phyloP scores from a whole-genome alignment of 2,113 vertebrate genomes.

The Hippolais icterina region DNA sequence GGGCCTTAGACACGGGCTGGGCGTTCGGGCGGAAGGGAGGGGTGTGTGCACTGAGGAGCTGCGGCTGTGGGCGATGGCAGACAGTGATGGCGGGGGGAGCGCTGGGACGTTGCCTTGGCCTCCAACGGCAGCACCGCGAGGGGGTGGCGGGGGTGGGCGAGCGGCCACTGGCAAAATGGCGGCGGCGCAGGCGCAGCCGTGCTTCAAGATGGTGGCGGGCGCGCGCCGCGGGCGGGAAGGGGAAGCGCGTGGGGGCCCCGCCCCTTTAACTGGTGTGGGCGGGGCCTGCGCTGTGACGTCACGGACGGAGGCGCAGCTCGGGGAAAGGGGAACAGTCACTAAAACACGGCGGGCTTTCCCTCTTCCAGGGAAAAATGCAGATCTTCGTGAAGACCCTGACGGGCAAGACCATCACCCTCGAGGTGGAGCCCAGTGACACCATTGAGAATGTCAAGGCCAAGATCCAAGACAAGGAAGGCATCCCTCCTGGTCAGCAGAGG shows the following conservation, averaged over 20 bases:
- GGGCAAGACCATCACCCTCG: slow-evolving; percentile 66
- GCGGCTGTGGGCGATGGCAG: neutral
- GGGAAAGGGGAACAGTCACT: fast-evolving
- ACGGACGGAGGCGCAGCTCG: neutral
- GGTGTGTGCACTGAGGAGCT: fast-evolving
- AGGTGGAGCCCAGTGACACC: slow-evolving; percentile 75
- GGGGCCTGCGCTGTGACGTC: fast-evolving
- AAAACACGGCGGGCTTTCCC: fast-evolving
- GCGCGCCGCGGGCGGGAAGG: neutral
- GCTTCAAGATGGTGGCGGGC: neutral
- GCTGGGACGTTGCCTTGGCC: fast-evolving
- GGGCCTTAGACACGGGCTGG: fast-evolving
- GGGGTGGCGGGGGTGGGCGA: fast-evolving
- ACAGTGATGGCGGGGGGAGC: neutral
- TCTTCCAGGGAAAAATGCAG: slow-evolving; percentile 64
- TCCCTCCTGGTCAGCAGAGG: slow-evolving; percentile 73
- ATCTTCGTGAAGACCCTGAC: slow-evolving; percentile 71
- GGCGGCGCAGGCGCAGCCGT: neutral
- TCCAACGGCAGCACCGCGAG: neutral
- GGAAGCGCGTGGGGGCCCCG: fast-evolving
- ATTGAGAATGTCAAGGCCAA: slow-evolving; percentile 77
- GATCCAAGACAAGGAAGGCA: slow-evolving; percentile 77
- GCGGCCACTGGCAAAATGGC: neutral
- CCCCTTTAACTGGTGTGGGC: fast-evolving
- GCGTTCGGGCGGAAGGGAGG: neutral